Percentiles rank a stretch among this genome's conserved stretches.
Conservation (phyloP, 2,113 vertebrate species). For the Myxocyprinus asiaticus region DNA sequence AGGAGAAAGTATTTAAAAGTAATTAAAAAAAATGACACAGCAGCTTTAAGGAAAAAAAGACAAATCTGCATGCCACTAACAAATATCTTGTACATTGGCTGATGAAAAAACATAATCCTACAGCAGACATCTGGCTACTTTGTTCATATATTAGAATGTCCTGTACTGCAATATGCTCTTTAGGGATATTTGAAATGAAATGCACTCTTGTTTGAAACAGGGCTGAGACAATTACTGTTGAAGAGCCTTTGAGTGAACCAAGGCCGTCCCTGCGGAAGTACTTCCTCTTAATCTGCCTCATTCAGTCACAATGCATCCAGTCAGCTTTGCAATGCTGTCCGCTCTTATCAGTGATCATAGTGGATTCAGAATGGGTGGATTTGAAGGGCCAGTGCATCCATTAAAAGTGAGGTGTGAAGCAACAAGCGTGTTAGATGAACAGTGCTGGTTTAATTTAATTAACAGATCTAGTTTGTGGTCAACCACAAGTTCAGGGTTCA, state of each 20-base stretch:
- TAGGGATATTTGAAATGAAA: neutral
- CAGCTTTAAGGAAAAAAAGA: neutral
- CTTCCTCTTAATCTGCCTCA: conserved; percentile 41
- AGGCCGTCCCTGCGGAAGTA: neutral
- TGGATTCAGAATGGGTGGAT: conserved; percentile 24
- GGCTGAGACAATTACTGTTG: neutral
- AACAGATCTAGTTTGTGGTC: conserved; percentile 1
- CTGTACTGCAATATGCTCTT: neutral
- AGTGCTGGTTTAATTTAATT: conserved; percentile 5
- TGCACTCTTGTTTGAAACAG: neutral
- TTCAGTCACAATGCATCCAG: conserved; percentile 55
- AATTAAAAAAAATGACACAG: neutral
- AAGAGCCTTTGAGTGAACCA: neutral
- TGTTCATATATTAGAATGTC: neutral
- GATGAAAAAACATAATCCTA: conserved; percentile 15
- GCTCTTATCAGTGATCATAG: conserved; percentile 24
- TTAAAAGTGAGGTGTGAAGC: conserved; percentile 19
- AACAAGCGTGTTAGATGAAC: conserved; percentile 33
- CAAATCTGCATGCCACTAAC: neutral
- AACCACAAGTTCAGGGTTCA: neutral
- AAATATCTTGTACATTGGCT: neutral
- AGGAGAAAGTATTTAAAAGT: too few relatives aligned
- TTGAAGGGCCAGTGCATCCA: conserved; percentile 23
- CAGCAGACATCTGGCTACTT: neutral
- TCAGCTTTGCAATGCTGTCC: conserved; percentile 53